Percentiles rank a stretch among this genome's conserved stretches.
These are phyloP conservation scores for Syngnathus floridae DNA, from an alignment of 2,113 vertebrate species.

Conservation along the genomic window DNA sequence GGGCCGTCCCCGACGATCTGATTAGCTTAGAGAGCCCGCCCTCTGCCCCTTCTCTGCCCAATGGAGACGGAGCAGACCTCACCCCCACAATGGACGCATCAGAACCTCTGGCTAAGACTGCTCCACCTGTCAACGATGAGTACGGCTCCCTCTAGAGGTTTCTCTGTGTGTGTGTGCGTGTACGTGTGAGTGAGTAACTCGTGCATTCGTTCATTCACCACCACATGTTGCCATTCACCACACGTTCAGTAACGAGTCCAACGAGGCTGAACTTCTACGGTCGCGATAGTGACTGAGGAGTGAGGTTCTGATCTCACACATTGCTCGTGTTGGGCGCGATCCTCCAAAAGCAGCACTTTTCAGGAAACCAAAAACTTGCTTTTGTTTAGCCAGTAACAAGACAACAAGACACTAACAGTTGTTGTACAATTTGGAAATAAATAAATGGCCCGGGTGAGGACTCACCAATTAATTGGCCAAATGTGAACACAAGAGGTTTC, in stretches of 20 bases:
- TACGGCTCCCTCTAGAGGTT: conserved; percentile 78
- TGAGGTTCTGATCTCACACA: conserved; percentile 13
- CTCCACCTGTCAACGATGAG: conserved; percentile 88
- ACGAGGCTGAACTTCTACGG: not conserved
- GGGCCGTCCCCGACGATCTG: conserved; percentile 64
- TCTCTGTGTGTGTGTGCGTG: conserved; percentile 58
- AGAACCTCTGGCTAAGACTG: conserved; percentile 84
- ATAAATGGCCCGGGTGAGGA: no score
- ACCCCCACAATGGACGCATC: conserved; percentile 90
- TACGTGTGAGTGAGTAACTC: conserved; percentile 38
- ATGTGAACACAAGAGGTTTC: not conserved
- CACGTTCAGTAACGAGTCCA: not conserved
- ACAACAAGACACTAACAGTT: no score
- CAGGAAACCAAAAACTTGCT: no score
- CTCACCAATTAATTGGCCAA: no score
- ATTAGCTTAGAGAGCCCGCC: conserved; percentile 74
- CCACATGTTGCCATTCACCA: conserved; percentile 64
- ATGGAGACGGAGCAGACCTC: conserved; percentile 89
- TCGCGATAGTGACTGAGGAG: conserved; percentile 8
- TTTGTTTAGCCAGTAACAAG: no score
- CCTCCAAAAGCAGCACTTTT: not conserved
- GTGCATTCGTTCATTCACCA: conserved; percentile 68
- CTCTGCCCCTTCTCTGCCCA: conserved; percentile 75
- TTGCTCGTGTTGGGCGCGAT: not conserved
- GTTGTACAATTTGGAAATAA: no score